These are phyloP conservation scores for Theonella swinhoei DNA, from an alignment of 37 sponge, comb jelly and placozoan genomes.

Conservation along the genomic window DNA sequence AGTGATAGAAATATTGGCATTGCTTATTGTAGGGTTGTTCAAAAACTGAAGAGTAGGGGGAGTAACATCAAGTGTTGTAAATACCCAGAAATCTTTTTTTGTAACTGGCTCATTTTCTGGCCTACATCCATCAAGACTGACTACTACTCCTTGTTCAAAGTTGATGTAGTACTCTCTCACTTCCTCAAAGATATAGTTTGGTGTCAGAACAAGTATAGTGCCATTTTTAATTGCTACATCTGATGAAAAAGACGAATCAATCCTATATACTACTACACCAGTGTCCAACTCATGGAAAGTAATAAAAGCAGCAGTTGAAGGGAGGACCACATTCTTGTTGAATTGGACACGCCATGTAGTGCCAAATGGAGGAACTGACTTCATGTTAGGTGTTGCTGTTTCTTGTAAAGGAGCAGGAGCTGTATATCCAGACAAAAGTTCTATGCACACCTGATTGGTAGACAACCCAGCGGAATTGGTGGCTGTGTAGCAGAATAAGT, in stretches of 20 bases:
- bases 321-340: slow-evolving; percentile 18
- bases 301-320: slow-evolving; percentile 5
- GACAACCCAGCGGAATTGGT: slow-evolving; percentile 26
- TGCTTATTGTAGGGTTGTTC: slow-evolving; percentile 12
- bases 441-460: slow-evolving; percentile 36
- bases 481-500: slow-evolving; percentile 43
- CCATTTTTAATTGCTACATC: slow-evolving; percentile 2
- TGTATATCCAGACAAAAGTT: slow-evolving; percentile 11
- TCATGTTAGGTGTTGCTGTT: slow-evolving; percentile 18
- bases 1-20: slow-evolving; percentile 18
- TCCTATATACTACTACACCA: slow-evolving; percentile 13
- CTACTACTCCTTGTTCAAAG: slow-evolving; percentile 29
- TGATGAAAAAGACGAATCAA: slow-evolving; percentile 27
- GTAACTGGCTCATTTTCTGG: slow-evolving; percentile 45
- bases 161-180: slow-evolving; percentile 14
- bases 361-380: slow-evolving; percentile 20
- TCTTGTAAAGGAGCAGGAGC: slow-evolving; percentile 10
- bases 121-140: slow-evolving; percentile 41
- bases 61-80: slow-evolving; percentile 42
- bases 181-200: slow-evolving; percentile 19
- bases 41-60: slow-evolving; percentile 23
- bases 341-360: slow-evolving; percentile 13
- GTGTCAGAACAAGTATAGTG: not conserved
- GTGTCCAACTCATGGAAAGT: slow-evolving; percentile 7
- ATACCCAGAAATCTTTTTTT: slow-evolving; percentile 31